Evolutionary conservation across 2,797 vertebrate species (phyloP).

Genomic region (Kryptopterus vitreolus): DNA sequence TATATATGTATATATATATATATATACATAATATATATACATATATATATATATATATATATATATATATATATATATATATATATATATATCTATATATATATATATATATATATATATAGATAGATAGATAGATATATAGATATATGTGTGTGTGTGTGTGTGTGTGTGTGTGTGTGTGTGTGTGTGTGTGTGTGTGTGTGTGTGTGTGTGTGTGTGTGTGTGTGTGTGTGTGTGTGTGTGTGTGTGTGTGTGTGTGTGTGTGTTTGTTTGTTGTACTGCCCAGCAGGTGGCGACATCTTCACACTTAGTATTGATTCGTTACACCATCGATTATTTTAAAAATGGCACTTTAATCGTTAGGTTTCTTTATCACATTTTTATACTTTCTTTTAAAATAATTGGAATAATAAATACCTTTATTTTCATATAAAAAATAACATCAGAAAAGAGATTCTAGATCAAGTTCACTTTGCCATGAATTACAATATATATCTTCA

Average conservation of each 20-base stretch:
- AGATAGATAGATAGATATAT: too few species aligned
- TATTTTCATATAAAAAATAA: background rate
- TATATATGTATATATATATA: too few species aligned
- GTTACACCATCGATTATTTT: background rate
- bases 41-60: too few species aligned
- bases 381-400: background rate
- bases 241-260: background rate
- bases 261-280: background rate
- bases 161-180: too few species aligned
- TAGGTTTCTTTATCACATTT: background rate
- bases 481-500: background rate
- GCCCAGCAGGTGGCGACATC: slow-evolving; percentile 51
- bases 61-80: too few species aligned
- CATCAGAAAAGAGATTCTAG: background rate
- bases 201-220: too few species aligned
- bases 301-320: slow-evolving; percentile 15
- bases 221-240: background rate
- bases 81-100: too few species aligned
- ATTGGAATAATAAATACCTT: background rate
- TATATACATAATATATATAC: too few species aligned
- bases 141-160: too few species aligned
- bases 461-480: too few species aligned
- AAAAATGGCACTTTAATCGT: background rate
- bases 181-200: too few species aligned
- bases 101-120: too few species aligned